Evolutionary conservation across 2,797 vertebrate species (phyloP).

Genomic region (Apogon talboti): DNA sequence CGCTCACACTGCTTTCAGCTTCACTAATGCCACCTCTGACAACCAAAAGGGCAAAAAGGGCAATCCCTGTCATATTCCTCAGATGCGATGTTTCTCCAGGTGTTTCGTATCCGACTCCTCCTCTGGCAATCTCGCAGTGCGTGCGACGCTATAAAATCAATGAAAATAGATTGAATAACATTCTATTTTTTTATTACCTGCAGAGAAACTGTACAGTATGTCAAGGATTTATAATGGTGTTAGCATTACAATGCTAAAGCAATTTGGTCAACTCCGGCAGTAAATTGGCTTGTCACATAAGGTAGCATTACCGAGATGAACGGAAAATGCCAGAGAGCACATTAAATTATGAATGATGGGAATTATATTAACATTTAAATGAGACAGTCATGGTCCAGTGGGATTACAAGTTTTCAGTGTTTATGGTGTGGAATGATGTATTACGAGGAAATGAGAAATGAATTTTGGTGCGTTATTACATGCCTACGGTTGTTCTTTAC

Average conservation of each 20-base stretch:
- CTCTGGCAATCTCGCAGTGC: slow-evolving; percentile 9
- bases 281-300: slow-evolving; percentile 78
- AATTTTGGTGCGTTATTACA: slow-evolving; percentile 57
- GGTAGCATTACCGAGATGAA: slow-evolving; percentile 69
- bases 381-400: slow-evolving; percentile 73
- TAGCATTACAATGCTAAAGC: slow-evolving; percentile 69
- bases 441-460: slow-evolving; percentile 52
- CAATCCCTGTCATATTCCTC: slow-evolving; percentile 54
- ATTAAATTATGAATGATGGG: slow-evolving; percentile 78
- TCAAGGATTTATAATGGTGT: slow-evolving; percentile 69
- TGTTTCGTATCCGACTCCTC: slow-evolving; percentile 24
- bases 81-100: slow-evolving; percentile 54
- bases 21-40: slow-evolving; percentile 57
- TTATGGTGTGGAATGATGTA: slow-evolving; percentile 72
- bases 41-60: slow-evolving; percentile 52
- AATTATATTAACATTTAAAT: slow-evolving; percentile 83
- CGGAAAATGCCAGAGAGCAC: slow-evolving; percentile 66
- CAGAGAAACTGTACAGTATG: slow-evolving; percentile 52
- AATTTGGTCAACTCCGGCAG: slow-evolving; percentile 66
- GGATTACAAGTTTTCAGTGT: slow-evolving; percentile 69
- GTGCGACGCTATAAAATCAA: slow-evolving; percentile 50
- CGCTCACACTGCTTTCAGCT: slow-evolving; percentile 56
- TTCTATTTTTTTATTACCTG: slow-evolving; percentile 64
- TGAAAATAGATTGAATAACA: slow-evolving; percentile 59
- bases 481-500: slow-evolving; percentile 46